Conservation (phyloP, 2,888 invertebrate genomes). For the Dryomyza anilis region DNA sequence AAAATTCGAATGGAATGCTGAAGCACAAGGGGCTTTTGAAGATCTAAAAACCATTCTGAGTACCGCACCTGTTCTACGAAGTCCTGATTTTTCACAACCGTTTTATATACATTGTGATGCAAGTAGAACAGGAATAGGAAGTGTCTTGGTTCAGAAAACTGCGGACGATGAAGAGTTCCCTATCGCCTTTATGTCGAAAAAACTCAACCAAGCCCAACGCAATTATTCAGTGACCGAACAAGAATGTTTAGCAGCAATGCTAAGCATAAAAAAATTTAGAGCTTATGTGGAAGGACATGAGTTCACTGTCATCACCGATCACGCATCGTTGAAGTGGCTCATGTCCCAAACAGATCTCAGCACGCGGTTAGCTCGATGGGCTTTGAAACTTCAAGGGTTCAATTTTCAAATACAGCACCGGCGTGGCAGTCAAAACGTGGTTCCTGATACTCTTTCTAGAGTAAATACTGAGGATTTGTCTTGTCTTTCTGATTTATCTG, state of each 20-base stretch:
- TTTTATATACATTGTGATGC: constrained; percentile 34
- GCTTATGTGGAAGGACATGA: constrained; percentile 33
- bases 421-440: not conserved
- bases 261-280: constrained; percentile 29
- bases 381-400: not conserved
- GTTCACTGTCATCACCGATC: no score
- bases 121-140: constrained; percentile 26
- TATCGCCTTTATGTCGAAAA: constrained; percentile 29
- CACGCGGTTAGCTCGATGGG: not conserved
- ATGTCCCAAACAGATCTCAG: not conserved
- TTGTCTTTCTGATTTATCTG: no score
- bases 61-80: constrained; percentile 18
- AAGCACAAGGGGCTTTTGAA: constrained; percentile 28
- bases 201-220: constrained; percentile 29
- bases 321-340: no score
- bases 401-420: not conserved
- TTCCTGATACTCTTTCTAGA: not conserved
- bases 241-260: constrained; percentile 31
- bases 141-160: constrained; percentile 23
- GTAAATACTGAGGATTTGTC: not conserved
- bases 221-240: constrained; percentile 31
- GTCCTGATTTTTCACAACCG: constrained; percentile 29
- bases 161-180: constrained; percentile 23
- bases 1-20: constrained; percentile 9
- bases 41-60: constrained; percentile 19